A percentile compares a stretch with the other conserved stretches of the same genome.
Evolutionary conservation across 2,888 invertebrate genomes (phyloP).

Genomic region (Fissipunctia ypsillon): DNA sequence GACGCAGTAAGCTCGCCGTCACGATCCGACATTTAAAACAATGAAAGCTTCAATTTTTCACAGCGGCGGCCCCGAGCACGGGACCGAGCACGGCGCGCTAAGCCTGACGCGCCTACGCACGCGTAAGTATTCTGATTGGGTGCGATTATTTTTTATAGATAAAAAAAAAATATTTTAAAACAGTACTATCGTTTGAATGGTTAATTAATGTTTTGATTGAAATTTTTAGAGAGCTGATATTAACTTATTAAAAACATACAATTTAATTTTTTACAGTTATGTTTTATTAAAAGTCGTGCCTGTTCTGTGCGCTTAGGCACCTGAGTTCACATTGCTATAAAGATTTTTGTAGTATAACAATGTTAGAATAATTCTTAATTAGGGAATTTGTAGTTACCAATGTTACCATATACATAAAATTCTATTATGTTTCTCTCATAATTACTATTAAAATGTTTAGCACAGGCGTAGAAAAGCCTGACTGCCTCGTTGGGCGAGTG

Average conservation of each 20-base stretch:
- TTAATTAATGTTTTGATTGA: background rate
- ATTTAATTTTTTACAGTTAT: background rate
- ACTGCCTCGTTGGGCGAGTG: too few relatives aligned
- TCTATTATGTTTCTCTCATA: too few relatives aligned
- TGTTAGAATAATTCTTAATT: background rate
- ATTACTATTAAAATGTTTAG: too few relatives aligned
- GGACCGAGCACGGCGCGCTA: slow-evolving; percentile 76
- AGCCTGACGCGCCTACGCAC: slow-evolving; percentile 74
- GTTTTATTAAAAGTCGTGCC: too few relatives aligned
- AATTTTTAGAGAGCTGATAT: background rate
- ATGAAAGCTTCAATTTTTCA: slow-evolving; percentile 89
- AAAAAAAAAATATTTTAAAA: background rate
- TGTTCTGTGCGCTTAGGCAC: background rate
- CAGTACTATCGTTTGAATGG: background rate
- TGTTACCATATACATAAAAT: background rate
- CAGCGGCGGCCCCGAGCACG: slow-evolving; percentile 74
- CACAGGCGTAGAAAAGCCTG: too few relatives aligned
- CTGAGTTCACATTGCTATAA: background rate
- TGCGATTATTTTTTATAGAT: slow-evolving; percentile 10
- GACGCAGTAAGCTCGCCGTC: slow-evolving; percentile 76
- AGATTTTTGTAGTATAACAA: background rate
- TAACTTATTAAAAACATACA: too few relatives aligned
- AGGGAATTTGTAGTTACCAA: too few relatives aligned
- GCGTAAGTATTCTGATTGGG: slow-evolving; percentile 73
- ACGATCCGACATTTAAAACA: slow-evolving; percentile 88